Conservation (phyloP, 2,113 vertebrate species). For the Colaptes auratus region DNA sequence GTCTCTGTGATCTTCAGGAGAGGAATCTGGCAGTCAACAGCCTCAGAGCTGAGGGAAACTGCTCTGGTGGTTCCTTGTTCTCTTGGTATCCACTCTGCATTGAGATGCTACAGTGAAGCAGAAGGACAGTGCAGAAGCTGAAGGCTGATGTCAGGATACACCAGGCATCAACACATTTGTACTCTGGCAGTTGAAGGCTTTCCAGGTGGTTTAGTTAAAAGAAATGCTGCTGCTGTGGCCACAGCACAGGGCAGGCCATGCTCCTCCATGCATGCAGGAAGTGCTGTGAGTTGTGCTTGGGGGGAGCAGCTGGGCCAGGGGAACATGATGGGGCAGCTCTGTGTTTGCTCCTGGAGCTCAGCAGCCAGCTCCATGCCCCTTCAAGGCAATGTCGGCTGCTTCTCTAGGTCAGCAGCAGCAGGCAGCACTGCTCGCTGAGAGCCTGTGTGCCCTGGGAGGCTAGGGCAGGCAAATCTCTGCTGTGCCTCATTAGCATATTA, state of each 20-base stretch:
- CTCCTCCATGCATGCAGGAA: neutral
- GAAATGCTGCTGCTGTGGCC: neutral
- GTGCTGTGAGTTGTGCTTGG: neutral
- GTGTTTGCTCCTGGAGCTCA: neutral
- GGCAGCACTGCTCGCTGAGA: neutral
- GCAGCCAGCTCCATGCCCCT: neutral
- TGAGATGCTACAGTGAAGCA: constrained; percentile 64
- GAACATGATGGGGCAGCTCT: neutral
- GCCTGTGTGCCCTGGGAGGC: neutral
- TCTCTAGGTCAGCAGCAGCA: neutral
- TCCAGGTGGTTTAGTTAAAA: neutral
- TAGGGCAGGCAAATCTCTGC: neutral
- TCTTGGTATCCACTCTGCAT: constrained; percentile 72
- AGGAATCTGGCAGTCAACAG: constrained; percentile 79
- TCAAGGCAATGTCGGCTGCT: neutral
- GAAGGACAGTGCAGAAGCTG: neutral
- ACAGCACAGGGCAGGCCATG: neutral
- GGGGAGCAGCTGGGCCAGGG: neutral
- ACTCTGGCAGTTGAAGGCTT: neutral
- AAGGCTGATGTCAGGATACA: neutral
- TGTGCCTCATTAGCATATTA: neutral
- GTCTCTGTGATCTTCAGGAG: constrained; percentile 65
- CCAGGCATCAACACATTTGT: neutral
- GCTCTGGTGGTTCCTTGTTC: constrained; percentile 78
- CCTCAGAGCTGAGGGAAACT: constrained; percentile 81